Percentiles rank a stretch among this genome's conserved stretches.
Conservation (phyloP, 2,888 invertebrate species). For the Orgyia antiqua region DNA sequence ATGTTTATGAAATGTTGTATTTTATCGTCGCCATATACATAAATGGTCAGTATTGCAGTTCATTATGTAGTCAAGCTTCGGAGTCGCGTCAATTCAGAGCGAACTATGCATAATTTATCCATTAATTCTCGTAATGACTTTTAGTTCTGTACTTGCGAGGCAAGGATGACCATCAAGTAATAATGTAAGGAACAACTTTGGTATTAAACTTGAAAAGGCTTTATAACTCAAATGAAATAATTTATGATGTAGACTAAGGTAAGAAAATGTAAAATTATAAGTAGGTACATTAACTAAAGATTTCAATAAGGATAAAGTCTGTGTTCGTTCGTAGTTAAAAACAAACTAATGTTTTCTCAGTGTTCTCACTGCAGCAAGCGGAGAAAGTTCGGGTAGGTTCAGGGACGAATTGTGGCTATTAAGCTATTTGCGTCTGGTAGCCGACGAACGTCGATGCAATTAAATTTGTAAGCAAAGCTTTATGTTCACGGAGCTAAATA, state of each 20-base stretch:
- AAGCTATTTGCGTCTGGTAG: constrained; percentile 69
- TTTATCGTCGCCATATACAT: constrained; percentile 43
- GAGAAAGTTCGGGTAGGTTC: constrained; percentile 74
- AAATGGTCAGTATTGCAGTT: constrained; percentile 47
- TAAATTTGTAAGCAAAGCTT: constrained; percentile 73
- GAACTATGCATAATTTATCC: constrained; percentile 70
- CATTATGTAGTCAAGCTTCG: constrained; percentile 63
- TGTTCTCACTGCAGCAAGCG: constrained; percentile 31
- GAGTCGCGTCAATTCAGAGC: constrained; percentile 63
- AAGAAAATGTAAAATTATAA: too few species aligned
- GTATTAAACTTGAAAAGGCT: constrained; percentile 47
- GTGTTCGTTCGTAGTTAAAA: too few species aligned
- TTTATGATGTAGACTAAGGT: too few species aligned
- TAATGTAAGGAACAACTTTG: constrained; percentile 47
- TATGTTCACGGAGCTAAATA: constrained; percentile 64
- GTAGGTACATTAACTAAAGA: too few species aligned
- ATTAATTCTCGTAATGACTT: constrained; percentile 72
- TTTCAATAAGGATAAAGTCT: too few species aligned
- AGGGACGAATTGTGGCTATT: constrained; percentile 68
- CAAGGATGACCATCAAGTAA: constrained; percentile 55
- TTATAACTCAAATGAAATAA: too few species aligned
- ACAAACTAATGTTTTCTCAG: constrained; percentile 42
- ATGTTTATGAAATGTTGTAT: constrained; percentile 41
- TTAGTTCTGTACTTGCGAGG: constrained; percentile 61
- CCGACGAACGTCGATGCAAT: constrained; percentile 75